These are phyloP conservation scores for Scelioninae gen. 1 DNA, from an alignment of 2,888 invertebrate species.

Conservation along the genomic window DNA sequence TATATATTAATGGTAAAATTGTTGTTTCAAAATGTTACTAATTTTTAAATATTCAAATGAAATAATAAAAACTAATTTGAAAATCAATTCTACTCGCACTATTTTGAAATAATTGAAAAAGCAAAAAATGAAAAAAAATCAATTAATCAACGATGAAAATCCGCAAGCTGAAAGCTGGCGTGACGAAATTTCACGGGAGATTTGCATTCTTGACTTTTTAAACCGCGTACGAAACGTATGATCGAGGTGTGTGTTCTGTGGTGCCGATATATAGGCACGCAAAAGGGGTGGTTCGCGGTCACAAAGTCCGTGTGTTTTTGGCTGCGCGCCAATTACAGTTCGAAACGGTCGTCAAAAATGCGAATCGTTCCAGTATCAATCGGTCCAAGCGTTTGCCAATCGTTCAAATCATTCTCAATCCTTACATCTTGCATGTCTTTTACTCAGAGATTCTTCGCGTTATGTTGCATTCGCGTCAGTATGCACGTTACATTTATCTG, in stretches of 20 bases:
- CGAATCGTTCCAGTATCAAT: constrained; percentile 65
- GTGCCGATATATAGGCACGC: constrained; percentile 40
- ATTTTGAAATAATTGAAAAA: too few relatives aligned
- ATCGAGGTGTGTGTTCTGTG: constrained; percentile 42
- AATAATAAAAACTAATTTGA: too few relatives aligned
- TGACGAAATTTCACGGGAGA: not conserved
- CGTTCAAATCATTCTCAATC: constrained; percentile 54
- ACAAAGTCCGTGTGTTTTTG: constrained; percentile 63
- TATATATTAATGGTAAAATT: too few relatives aligned
- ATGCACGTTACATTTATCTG: constrained; percentile 31
- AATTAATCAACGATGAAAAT: too few relatives aligned
- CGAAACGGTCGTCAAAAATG: constrained; percentile 65
- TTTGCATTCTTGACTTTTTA: constrained; percentile 38
- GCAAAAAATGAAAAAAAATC: too few relatives aligned
- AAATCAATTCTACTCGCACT: too few relatives aligned
- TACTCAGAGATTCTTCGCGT: constrained; percentile 22
- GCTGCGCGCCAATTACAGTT: constrained; percentile 69
- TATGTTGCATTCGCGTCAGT: constrained; percentile 26
- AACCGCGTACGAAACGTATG: constrained; percentile 34
- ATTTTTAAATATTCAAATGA: too few relatives aligned
- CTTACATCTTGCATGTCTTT: constrained; percentile 29
- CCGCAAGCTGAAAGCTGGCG: too few relatives aligned
- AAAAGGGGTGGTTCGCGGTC: constrained; percentile 64
- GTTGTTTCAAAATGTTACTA: too few relatives aligned
- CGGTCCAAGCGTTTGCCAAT: constrained; percentile 65